A percentile compares a stretch with the other conserved stretches of the same genome.
Conservation (phyloP, 2,797 vertebrate genomes). For the Jordanella pulchra region DNA sequence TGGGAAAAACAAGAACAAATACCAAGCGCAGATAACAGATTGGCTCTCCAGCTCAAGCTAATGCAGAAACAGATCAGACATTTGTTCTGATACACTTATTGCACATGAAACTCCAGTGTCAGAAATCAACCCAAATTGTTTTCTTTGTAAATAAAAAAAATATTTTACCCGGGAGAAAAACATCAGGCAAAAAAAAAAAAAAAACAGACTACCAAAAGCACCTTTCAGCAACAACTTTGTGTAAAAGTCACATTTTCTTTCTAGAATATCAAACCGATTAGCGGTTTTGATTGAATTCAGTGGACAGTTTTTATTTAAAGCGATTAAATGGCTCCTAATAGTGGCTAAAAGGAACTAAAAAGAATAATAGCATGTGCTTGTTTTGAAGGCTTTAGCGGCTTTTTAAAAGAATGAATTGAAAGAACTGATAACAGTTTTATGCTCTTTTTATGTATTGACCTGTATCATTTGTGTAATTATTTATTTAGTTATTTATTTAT, state of each 20-base stretch:
- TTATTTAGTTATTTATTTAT: too few species aligned
- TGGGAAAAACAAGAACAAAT: neutral
- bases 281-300: neutral
- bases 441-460: too few species aligned
- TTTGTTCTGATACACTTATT: neutral
- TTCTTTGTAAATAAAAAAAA: neutral
- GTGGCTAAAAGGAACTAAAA: too few species aligned
- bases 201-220: neutral
- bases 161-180: neutral
- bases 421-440: too few species aligned
- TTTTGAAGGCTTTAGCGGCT: too few species aligned
- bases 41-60: neutral
- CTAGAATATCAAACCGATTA: neutral
- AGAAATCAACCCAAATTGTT: neutral
- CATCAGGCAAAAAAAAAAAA: neutral
- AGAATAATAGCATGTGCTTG: too few species aligned
- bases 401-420: too few species aligned
- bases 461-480: too few species aligned
- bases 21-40: neutral
- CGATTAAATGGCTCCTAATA: too few species aligned
- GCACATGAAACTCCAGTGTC: neutral
- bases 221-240: neutral
- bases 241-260: slow-evolving; percentile 6
- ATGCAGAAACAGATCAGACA: neutral
- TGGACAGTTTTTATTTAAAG: slow-evolving; percentile 13